These are phyloP conservation scores for Drosophila picticornis DNA, from an alignment of 2,888 invertebrate genomes.

Conservation along the genomic window DNA sequence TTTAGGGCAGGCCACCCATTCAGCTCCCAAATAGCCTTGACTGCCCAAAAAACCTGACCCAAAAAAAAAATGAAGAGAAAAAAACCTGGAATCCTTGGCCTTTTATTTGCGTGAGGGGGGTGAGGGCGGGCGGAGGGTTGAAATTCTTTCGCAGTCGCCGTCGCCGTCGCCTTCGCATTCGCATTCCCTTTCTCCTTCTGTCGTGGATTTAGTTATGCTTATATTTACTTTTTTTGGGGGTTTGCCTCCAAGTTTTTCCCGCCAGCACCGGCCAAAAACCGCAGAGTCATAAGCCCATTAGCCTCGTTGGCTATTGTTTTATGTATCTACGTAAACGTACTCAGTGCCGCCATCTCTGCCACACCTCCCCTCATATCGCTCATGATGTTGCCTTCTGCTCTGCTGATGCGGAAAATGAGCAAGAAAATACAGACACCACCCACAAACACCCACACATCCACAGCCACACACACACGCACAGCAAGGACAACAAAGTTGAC, in stretches of 20 bases:
- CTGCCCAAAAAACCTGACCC: slow-evolving; percentile 34
- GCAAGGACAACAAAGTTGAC: slow-evolving; percentile 61
- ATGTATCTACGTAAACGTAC: slow-evolving; percentile 48
- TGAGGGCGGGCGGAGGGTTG: slow-evolving; percentile 8
- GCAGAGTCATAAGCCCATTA: slow-evolving; percentile 78
- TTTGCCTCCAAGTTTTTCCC: slow-evolving; percentile 17
- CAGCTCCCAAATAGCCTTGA: slow-evolving; percentile 29
- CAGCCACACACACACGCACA: slow-evolving; percentile 13
- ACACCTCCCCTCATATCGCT: background rate
- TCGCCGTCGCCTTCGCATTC: too few species aligned
- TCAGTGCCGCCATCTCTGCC: slow-evolving; percentile 10
- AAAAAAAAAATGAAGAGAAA: slow-evolving; percentile 18
- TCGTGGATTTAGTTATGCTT: slow-evolving; percentile 6
- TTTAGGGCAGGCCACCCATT: slow-evolving; percentile 17
- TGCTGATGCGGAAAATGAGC: slow-evolving; percentile 76
- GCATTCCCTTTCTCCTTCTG: background rate
- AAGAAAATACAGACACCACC: slow-evolving; percentile 61
- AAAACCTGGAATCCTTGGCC: slow-evolving; percentile 62
- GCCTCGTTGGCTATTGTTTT: slow-evolving; percentile 68
- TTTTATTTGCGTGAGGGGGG: slow-evolving; percentile 42
- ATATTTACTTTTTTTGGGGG: background rate
- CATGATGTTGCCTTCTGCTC: slow-evolving; percentile 70
- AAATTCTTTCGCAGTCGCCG: slow-evolving; percentile 41
- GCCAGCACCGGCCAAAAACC: slow-evolving; percentile 50
- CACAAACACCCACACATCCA: slow-evolving; percentile 17